phyloP scores from a whole-genome alignment of 1,140 invertebrate species.

The Aethina tumida region DNA sequence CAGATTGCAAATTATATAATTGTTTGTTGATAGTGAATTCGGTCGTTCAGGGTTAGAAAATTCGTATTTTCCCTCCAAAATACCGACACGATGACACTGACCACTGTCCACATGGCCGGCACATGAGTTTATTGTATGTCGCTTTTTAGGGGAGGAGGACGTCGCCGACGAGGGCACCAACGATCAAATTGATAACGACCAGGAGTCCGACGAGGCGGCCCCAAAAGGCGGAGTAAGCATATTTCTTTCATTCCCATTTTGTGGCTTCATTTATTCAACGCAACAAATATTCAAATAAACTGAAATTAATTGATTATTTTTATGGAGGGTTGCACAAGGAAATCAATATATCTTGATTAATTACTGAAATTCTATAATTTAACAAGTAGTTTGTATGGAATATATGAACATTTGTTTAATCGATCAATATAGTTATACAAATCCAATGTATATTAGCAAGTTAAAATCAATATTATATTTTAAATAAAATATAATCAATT shows the following conservation, averaged over 20 bases:
- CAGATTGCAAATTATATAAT: constrained; percentile 34
- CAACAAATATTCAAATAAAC: too few relatives aligned
- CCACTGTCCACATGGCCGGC: constrained; percentile 29
- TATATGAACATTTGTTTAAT: too few relatives aligned
- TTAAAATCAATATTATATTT: too few relatives aligned
- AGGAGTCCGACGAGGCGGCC: constrained; percentile 60
- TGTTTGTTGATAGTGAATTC: constrained; percentile 11
- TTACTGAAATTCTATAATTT: too few relatives aligned
- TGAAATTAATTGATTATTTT: too few relatives aligned
- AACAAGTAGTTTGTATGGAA: too few relatives aligned
- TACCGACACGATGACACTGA: constrained; percentile 26
- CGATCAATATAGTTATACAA: too few relatives aligned
- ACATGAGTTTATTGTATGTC: constrained; percentile 19
- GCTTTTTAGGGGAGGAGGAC: constrained; percentile 55
- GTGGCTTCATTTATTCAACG: too few relatives aligned
- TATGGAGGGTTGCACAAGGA: too few relatives aligned
- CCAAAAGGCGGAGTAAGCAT: constrained; percentile 39
- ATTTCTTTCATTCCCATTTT: background rate
- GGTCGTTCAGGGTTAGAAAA: constrained; percentile 27
- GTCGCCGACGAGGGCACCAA: constrained; percentile 49
- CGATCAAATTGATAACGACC: constrained; percentile 55
- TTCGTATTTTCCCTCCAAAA: constrained; percentile 32
- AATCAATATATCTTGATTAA: too few relatives aligned
- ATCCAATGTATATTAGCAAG: too few relatives aligned
- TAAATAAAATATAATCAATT: too few relatives aligned